Evolutionary conservation across 1,140 invertebrate genomes (phyloP).

Genomic region (Idris sp.): DNA sequence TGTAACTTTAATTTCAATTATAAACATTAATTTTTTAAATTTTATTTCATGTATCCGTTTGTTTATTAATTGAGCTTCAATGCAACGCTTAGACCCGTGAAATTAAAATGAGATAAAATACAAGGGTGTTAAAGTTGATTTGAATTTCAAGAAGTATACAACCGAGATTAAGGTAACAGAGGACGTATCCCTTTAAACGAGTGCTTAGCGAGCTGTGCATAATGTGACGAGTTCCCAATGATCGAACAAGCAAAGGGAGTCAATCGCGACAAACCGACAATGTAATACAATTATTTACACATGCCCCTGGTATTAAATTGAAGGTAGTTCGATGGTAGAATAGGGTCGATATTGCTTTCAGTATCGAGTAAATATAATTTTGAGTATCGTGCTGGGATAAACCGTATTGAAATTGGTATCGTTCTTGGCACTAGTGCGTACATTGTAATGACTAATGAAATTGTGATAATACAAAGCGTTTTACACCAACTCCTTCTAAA

Average conservation of each 20-base stretch:
- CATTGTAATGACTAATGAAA: conserved; percentile 37
- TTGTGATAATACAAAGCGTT: no score
- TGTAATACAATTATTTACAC: conserved; percentile 76
- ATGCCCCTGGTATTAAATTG: conserved; percentile 67
- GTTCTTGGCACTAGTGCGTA: conserved; percentile 25
- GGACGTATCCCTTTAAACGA: conserved; percentile 60
- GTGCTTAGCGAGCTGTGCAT: conserved; percentile 63
- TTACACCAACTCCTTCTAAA: no score
- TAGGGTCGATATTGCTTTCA: conserved; percentile 69
- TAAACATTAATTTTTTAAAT: no score
- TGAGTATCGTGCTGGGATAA: conserved; percentile 53
- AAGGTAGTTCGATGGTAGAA: conserved; percentile 44
- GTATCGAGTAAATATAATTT: conserved; percentile 74
- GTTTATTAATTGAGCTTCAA: no score
- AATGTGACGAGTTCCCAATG: conserved; percentile 66
- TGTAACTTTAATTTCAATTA: no score
- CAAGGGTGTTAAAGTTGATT: conserved; percentile 47
- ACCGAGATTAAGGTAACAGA: conserved; percentile 39
- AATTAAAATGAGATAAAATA: no score
- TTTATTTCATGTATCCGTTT: no score
- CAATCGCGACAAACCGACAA: conserved; percentile 64
- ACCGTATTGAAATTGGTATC: conserved; percentile 41
- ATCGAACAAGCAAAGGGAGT: conserved; percentile 60
- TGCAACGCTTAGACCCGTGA: no score
- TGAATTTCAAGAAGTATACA: conserved; percentile 64